Base-by-base conservation (phyloP, 2,888 invertebrate species). In the Ochropleura plecta region DNA sequence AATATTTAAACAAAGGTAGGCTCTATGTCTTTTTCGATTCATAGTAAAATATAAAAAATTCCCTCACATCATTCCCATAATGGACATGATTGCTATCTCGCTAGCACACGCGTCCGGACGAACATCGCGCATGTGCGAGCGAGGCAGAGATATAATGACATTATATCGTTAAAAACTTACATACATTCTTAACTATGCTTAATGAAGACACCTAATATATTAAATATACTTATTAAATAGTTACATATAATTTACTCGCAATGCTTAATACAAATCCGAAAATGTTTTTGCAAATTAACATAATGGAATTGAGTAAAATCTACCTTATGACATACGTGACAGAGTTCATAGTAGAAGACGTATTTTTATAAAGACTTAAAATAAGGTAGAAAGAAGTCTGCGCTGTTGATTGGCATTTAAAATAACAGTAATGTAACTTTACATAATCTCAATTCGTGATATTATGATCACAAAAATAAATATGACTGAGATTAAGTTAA, bases 1-100 rank as follows among this genome's bases (percentile, higher is more conserved):
- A 62, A 94, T 82, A 88, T 90, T 87, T 85, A 89, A 92, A 92
- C 92, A 94, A 90, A 92, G 91, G 91, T 92, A 94, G 93, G 94
- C 93, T 94, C 92, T 94, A 93, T 94, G 94, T 95, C 91, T 94
- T 95, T 94, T 95, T 94, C 94, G 94, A 95, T 95, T 95, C 95
- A 93, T 96, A 95, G 94, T 96, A 95, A 95, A 96, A 96, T 96
- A 96, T 95, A 94, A 96, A 96, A 95, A 96, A 95, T 90, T 91
- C 92, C 94, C 91, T 93, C 93, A 90, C 93, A 94, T 93, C 94
- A 92, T 93, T 94, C 95, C 96, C 95, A 95, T 94, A 95, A 94
- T 94, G 96, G 96, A 96, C 96, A 93, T 92, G 94, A 94, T 90
- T 90, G 73, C 74, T 84, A 84, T 92, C 91, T 86, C 91, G 71